These are phyloP conservation scores for Cephus pulcher DNA, from an alignment of 2,888 invertebrate genomes.

Conservation along the genomic window DNA sequence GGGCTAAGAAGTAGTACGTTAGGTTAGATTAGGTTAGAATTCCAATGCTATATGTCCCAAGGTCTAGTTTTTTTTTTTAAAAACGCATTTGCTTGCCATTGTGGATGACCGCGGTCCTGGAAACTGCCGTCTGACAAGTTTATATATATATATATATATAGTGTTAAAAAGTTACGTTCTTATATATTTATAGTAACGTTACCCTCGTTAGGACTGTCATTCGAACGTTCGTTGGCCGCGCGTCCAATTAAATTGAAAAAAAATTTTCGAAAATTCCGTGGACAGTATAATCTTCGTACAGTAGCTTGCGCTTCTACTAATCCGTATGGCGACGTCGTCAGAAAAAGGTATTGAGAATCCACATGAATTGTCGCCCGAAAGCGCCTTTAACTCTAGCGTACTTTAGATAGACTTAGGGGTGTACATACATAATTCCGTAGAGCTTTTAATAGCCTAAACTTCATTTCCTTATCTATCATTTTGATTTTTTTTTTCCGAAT, in stretches of 20 bases:
- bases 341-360: background rate
- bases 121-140: no score
- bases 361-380: background rate
- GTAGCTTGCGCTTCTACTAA: slow-evolving; percentile 9
- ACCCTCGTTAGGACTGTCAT: background rate
- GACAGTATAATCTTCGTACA: background rate
- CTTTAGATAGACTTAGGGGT: slow-evolving; percentile 20
- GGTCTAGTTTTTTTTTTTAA: no score
- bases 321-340: background rate
- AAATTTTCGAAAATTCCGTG: background rate
- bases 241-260: background rate
- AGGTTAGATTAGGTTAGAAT: no score
- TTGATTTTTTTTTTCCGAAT: background rate
- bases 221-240: background rate
- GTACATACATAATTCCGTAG: slow-evolving; percentile 30
- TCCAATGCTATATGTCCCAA: no score
- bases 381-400: background rate
- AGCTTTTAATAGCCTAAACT: slow-evolving; percentile 16
- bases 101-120: no score
- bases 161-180: no score
- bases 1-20: no score
- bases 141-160: no score
- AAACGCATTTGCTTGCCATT: no score
- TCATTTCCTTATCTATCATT: background rate
- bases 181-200: background rate